These are phyloP conservation scores for Marcusenius ussheri DNA, from an alignment of 2,113 vertebrate species.

Conservation along the genomic window DNA sequence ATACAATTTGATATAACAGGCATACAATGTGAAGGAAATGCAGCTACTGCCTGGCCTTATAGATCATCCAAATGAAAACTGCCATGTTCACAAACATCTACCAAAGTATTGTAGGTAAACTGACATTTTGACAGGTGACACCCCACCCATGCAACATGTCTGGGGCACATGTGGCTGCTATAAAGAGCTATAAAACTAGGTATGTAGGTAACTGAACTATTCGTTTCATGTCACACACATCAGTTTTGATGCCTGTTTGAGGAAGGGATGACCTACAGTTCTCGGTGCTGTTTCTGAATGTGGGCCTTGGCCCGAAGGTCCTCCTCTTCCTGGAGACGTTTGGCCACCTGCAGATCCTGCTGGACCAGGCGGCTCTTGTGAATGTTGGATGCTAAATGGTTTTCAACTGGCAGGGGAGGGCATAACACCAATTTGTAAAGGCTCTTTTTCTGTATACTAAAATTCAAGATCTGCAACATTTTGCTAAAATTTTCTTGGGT, in stretches of 20 bases:
- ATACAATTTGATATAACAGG: too few relatives aligned
- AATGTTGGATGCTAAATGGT: conserved; percentile 90
- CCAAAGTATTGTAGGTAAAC: not conserved
- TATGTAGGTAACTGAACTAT: not conserved
- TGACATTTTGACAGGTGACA: not conserved
- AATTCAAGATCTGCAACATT: not conserved
- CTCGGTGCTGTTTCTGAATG: conserved; percentile 65
- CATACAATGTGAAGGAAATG: not conserved
- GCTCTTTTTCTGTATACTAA: too few relatives aligned
- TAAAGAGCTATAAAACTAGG: not conserved
- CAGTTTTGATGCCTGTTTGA: not conserved
- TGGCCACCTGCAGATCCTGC: conserved; percentile 86
- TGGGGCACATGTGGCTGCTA: not conserved
- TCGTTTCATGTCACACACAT: not conserved
- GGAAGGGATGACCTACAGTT: conserved; percentile 65
- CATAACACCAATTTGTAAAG: not conserved
- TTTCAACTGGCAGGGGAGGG: conserved; percentile 69
- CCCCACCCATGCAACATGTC: not conserved
- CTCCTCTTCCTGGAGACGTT: conserved; percentile 87
- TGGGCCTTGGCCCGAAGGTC: conserved; percentile 74
- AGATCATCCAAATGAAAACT: not conserved
- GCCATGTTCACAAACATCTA: not conserved
- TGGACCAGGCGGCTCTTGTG: conserved; percentile 88
- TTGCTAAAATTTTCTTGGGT: not conserved
- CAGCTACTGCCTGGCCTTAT: not conserved